phyloP scores from a whole-genome alignment of 2,113 vertebrate species.

The Hepsetus odoe region DNA sequence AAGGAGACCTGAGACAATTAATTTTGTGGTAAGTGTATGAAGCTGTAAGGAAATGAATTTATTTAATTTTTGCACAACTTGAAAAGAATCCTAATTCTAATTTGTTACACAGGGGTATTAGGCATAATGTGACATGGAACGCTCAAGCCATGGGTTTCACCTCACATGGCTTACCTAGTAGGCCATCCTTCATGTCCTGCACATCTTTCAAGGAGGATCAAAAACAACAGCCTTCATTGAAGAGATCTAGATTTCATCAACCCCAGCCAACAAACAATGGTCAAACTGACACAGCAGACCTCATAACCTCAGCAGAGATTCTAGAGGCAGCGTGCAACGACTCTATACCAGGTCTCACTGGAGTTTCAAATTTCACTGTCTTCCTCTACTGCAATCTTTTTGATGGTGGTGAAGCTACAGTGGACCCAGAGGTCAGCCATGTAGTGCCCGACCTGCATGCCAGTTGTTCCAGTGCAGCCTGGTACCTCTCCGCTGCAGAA shows the following conservation, averaged over 20 bases:
- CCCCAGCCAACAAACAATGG: constrained; percentile 27
- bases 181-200: constrained; percentile 80
- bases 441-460: constrained; percentile 71
- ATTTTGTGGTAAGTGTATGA: constrained; percentile 83
- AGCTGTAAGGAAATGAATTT: neutral
- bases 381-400: constrained; percentile 84
- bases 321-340: constrained; percentile 84
- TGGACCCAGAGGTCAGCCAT: constrained; percentile 59
- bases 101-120: constrained; percentile 78
- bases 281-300: constrained; percentile 49
- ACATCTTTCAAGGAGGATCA: constrained; percentile 56
- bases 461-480: constrained; percentile 82
- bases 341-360: constrained; percentile 75
- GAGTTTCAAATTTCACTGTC: constrained; percentile 86
- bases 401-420: constrained; percentile 67
- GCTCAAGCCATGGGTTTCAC: constrained; percentile 77
- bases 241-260: constrained; percentile 38
- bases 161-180: constrained; percentile 74
- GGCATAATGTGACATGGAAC: constrained; percentile 87
- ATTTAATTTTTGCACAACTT: neutral
- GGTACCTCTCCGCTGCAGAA: constrained; percentile 82
- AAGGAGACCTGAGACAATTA: constrained; percentile 85
- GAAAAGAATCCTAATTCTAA: neutral
- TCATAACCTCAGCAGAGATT: constrained; percentile 66
- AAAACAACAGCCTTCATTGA: constrained; percentile 6